Percentiles rank a stretch among this genome's conserved stretches.
These are phyloP conservation scores for Forbesichthys agassizii DNA, from an alignment of 2,113 vertebrate species.

Conservation along the genomic window DNA sequence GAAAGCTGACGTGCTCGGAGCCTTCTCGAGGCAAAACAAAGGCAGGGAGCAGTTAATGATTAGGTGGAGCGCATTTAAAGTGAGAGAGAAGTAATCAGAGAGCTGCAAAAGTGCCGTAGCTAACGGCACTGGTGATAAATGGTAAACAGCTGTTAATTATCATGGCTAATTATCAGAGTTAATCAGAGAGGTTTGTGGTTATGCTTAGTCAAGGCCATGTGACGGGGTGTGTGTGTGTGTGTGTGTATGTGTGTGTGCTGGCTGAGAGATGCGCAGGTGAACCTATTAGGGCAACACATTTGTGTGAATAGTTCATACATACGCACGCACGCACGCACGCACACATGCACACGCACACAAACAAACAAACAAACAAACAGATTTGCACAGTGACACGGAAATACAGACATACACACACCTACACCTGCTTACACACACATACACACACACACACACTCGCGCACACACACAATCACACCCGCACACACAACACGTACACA, in stretches of 20 bases:
- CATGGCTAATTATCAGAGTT: slow-evolving; percentile 45
- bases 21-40: slow-evolving; percentile 36
- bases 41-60: slow-evolving; percentile 43
- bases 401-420: neutral
- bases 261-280: slow-evolving; percentile 25
- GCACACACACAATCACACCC: slow-evolving; percentile 42
- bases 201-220: slow-evolving; percentile 18
- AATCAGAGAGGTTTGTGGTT: slow-evolving; percentile 38
- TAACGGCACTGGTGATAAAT: slow-evolving; percentile 15
- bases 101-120: slow-evolving; percentile 15
- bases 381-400: no score
- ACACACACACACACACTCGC: slow-evolving; percentile 33
- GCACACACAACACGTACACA: slow-evolving; percentile 12
- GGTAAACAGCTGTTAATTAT: slow-evolving; percentile 46
- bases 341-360: no score
- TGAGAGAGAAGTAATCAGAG: slow-evolving; percentile 52
- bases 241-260: slow-evolving; percentile 3
- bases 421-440: slow-evolving; percentile 2
- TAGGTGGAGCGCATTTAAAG: slow-evolving; percentile 49
- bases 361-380: no score
- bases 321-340: neutral
- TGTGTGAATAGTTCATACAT: slow-evolving; percentile 10
- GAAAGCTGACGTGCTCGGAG: slow-evolving; percentile 20
- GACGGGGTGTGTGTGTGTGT: slow-evolving; percentile 7
- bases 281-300: slow-evolving; percentile 15